A percentile compares a stretch with the other conserved stretches of the same genome.
These are phyloP conservation scores for Drosophila serrata DNA, from an alignment of 1,140 invertebrate genomes.

Conservation along the genomic window DNA sequence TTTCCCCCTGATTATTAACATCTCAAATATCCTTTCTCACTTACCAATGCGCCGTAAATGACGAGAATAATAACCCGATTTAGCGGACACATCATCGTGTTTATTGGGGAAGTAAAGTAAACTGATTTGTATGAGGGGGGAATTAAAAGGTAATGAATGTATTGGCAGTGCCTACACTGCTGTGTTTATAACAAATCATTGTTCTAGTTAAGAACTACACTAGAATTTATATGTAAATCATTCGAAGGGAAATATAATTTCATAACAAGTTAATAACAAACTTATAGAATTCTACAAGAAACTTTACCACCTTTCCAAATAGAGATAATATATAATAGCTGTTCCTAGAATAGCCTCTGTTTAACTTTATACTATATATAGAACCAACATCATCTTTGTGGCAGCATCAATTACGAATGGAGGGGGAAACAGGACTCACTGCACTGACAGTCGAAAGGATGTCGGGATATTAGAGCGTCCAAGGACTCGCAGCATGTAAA, in stretches of 20 bases:
- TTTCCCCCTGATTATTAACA: background rate
- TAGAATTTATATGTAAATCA: background rate
- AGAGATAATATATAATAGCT: background rate
- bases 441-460: conserved; percentile 35
- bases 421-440: background rate
- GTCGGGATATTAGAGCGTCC: conserved; percentile 65
- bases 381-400: conserved; percentile 12
- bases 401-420: conserved; percentile 34
- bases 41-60: conserved; percentile 11
- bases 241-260: background rate
- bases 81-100: background rate
- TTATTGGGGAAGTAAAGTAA: background rate
- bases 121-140: background rate
- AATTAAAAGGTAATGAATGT: conserved; percentile 1
- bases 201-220: too few relatives aligned
- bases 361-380: background rate
- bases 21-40: background rate
- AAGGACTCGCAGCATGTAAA: conserved; percentile 55
- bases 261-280: background rate
- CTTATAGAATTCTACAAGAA: background rate
- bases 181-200: background rate
- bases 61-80: background rate
- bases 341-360: background rate
- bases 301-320: background rate
- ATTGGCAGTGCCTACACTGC: background rate